phyloP scores from a whole-genome alignment of 1,140 invertebrate species.

The Teleogryllus occipitalis region DNA sequence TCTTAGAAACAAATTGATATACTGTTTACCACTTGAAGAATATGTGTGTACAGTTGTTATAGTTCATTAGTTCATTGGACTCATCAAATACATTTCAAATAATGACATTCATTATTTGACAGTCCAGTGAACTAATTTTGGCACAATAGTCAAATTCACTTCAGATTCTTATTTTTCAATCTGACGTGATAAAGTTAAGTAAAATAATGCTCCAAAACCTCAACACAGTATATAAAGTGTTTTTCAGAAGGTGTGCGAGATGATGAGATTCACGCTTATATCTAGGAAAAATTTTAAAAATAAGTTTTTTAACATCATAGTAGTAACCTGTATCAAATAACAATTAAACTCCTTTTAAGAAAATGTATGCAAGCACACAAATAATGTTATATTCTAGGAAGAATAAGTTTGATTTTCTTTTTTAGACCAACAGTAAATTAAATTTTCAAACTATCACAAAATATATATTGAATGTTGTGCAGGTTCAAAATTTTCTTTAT shows the following conservation, averaged over 20 bases:
- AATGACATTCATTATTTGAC: not conserved
- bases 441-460: too few relatives aligned
- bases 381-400: too few relatives aligned
- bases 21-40: too few relatives aligned
- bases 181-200: not conserved
- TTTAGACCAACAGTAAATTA: too few relatives aligned
- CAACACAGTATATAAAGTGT: not conserved
- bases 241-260: not conserved
- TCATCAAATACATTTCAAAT: not conserved
- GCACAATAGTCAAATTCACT: not conserved
- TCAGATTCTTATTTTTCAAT: too few relatives aligned
- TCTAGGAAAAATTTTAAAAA: not conserved
- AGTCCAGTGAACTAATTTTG: slow-evolving; percentile 4
- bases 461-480: too few relatives aligned
- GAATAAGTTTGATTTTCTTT: too few relatives aligned
- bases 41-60: too few relatives aligned
- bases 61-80: not conserved
- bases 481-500: not conserved
- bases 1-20: too few relatives aligned
- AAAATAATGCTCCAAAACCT: not conserved
- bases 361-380: too few relatives aligned
- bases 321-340: too few relatives aligned
- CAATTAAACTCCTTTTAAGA: too few relatives aligned
- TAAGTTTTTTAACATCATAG: not conserved
- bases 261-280: not conserved